phyloP scores from a whole-genome alignment of 1,140 invertebrate species.

The Drosophila sp. region DNA sequence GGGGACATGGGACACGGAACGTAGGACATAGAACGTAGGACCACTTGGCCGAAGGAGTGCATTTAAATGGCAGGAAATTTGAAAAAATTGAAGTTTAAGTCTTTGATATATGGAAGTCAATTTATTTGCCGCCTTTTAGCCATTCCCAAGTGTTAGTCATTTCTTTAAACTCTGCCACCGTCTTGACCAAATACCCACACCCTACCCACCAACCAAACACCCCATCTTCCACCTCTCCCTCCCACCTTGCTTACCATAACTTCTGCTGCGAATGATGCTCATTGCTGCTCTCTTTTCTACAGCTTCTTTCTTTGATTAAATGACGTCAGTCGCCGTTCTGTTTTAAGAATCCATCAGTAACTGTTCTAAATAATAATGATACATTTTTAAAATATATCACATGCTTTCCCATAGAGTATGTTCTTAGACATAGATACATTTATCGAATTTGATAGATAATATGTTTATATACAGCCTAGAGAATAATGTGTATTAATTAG shows the following conservation, averaged over 20 bases:
- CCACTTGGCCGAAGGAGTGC: constrained; percentile 75
- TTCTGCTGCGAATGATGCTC: constrained; percentile 2
- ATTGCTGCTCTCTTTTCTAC: background rate
- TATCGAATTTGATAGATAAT: too few relatives aligned
- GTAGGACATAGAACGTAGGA: constrained; percentile 20
- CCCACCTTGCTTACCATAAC: background rate
- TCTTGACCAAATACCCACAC: constrained; percentile 32
- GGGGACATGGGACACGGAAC: background rate
- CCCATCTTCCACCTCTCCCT: background rate
- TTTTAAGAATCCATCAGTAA: background rate
- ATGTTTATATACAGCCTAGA: too few relatives aligned
- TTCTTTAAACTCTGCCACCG: constrained; percentile 40
- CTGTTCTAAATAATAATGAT: background rate
- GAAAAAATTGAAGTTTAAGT: constrained; percentile 83
- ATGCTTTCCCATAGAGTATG: too few relatives aligned
- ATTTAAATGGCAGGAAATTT: constrained; percentile 83
- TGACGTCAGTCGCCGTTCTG: background rate
- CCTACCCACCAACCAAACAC: background rate
- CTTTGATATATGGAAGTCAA: constrained; percentile 79
- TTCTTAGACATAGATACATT: too few relatives aligned
- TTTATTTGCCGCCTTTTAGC: constrained; percentile 69
- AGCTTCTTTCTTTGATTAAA: constrained; percentile 4
- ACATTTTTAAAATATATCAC: too few relatives aligned
- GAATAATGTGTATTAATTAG: too few relatives aligned
- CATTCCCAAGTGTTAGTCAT: constrained; percentile 47